Percentiles rank a stretch among this genome's conserved stretches.
Conservation (phyloP, 2,797 vertebrate species). For the Rhabdophis nuchalis region DNA sequence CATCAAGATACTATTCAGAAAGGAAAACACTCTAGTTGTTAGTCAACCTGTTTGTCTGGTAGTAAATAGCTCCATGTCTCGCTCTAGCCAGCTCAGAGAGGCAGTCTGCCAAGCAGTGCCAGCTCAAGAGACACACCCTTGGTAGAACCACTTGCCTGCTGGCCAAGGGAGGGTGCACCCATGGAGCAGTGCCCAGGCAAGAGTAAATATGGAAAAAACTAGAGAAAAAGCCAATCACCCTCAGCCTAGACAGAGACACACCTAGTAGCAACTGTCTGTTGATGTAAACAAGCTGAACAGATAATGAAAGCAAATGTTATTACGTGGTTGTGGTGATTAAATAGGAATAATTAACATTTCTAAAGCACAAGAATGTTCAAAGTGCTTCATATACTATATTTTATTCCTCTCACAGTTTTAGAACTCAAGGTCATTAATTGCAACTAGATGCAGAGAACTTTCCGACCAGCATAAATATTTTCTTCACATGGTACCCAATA, state of each 20-base stretch:
- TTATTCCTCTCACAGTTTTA: background rate
- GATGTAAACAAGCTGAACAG: background rate
- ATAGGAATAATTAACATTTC: background rate
- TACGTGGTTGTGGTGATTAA: background rate
- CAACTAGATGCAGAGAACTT: background rate
- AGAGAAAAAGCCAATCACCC: background rate
- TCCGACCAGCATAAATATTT: background rate
- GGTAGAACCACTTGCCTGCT: background rate
- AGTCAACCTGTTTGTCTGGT: background rate
- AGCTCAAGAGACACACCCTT: conserved; percentile 1
- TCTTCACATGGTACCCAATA: background rate
- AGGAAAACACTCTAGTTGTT: background rate
- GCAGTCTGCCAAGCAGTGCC: background rate
- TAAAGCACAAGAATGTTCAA: background rate
- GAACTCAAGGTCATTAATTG: background rate
- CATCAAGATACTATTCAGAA: background rate
- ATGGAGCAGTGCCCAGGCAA: conserved; percentile 14
- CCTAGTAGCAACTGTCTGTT: background rate
- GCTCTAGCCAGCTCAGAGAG: background rate
- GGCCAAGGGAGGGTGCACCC: conserved; percentile 6
- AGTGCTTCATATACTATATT: background rate
- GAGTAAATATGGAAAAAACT: conserved; percentile 6
- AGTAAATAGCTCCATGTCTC: background rate
- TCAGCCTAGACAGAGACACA: background rate
- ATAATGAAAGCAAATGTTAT: background rate